These are phyloP conservation scores for Cliona cf. orientalis DNA, from an alignment of 37 sponge, comb jelly and placozoan genomes.

Conservation along the genomic window DNA sequence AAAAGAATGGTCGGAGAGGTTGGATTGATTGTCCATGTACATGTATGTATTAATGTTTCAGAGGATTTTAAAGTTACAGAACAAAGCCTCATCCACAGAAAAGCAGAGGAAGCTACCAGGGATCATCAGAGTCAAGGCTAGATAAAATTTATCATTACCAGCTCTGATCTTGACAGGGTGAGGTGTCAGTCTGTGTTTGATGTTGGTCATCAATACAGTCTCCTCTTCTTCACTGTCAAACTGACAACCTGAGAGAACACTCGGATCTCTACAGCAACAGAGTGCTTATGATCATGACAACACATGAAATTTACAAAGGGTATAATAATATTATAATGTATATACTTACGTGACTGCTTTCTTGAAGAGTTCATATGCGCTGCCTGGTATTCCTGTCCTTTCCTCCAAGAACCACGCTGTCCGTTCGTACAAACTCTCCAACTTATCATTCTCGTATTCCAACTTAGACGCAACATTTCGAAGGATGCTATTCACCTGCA, in stretches of 20 bases:
- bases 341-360: conserved; percentile 82
- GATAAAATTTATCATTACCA: conserved; percentile 32
- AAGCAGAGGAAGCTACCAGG: background rate
- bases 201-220: conserved; percentile 77
- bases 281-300: no score
- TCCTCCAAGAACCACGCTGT: conserved; percentile 96
- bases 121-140: background rate
- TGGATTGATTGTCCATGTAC: background rate
- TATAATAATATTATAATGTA: no score
- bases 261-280: conserved; percentile 55
- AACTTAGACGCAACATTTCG: conserved; percentile 88
- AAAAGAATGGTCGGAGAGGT: background rate
- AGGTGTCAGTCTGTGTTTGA: conserved; percentile 91
- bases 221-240: conserved; percentile 68
- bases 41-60: conserved; percentile 9
- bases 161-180: conserved; percentile 97
- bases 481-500: conserved; percentile 91
- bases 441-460: conserved; percentile 83
- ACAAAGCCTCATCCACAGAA: no score
- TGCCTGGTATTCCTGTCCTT: conserved; percentile 73
- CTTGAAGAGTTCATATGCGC: conserved; percentile 93
- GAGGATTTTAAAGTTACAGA: no score
- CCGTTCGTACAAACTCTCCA: conserved; percentile 91
- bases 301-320: background rate
- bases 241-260: conserved; percentile 53